A percentile compares a stretch with the other conserved stretches of the same genome.
Conservation (phyloP, 2,797 vertebrate genomes). For the Sebastiscus tertius region DNA sequence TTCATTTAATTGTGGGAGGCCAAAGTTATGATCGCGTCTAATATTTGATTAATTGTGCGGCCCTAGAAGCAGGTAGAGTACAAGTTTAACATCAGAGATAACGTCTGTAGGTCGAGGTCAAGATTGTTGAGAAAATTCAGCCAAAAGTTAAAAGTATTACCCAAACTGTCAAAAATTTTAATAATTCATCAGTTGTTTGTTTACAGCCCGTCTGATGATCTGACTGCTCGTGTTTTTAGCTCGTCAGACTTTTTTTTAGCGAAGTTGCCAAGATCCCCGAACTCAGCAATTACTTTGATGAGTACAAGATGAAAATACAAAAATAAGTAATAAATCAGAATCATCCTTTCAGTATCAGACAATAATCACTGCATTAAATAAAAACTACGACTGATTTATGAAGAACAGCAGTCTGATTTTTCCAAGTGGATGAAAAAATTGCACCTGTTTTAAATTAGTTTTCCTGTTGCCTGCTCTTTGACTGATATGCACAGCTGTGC, state of each 20-base stretch:
- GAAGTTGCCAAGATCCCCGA: background rate
- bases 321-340: background rate
- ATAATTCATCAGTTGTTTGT: background rate
- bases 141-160: background rate
- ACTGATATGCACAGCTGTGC: slow-evolving; percentile 32
- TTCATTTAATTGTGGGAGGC: too few species aligned
- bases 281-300: background rate
- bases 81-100: background rate
- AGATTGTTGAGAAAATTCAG: background rate
- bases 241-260: too few species aligned
- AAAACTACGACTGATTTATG: background rate
- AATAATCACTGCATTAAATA: background rate
- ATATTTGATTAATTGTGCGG: background rate
- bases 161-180: background rate
- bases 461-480: slow-evolving; percentile 22
- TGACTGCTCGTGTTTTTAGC: background rate
- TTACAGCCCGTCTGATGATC: background rate
- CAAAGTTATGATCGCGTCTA: too few species aligned
- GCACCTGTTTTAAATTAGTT: background rate
- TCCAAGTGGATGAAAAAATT: background rate
- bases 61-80: background rate
- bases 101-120: background rate
- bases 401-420: background rate
- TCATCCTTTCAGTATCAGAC: background rate
- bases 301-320: background rate